These are phyloP conservation scores for Sardina pilchardus DNA, from an alignment of 2,113 vertebrate species.

Conservation along the genomic window DNA sequence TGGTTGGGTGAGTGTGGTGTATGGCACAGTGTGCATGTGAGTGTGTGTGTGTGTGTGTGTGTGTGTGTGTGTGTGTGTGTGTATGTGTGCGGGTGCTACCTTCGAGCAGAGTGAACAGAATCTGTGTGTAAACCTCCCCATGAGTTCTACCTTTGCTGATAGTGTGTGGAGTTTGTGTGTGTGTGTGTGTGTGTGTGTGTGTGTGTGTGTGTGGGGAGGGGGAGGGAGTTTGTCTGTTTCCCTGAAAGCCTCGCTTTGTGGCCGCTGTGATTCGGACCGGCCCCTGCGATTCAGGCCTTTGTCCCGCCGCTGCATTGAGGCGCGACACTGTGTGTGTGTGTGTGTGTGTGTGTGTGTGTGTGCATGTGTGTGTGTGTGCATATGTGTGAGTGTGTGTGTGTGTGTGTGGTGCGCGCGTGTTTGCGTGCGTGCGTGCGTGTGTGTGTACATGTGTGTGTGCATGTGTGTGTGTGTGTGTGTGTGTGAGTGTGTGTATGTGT, in stretches of 20 bases:
- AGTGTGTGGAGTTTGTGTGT: not conserved
- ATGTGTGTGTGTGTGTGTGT: not conserved
- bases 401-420: not conserved
- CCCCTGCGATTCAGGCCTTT: conserved; percentile 46
- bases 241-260: conserved; percentile 38
- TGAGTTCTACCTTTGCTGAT: not conserved
- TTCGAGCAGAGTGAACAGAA: too few species aligned
- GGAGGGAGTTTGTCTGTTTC: conserved; percentile 37
- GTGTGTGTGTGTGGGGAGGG: conserved; percentile 13
- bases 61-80: not conserved
- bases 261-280: conserved; percentile 35
- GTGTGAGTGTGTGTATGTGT: not conserved
- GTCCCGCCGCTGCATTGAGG: conserved; percentile 40
- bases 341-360: too few species aligned
- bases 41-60: too few species aligned
- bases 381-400: not conserved
- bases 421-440: not conserved
- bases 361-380: not conserved
- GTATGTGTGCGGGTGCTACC: not conserved
- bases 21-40: too few species aligned
- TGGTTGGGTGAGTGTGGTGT: too few species aligned
- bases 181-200: conserved; percentile 16
- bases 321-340: not conserved
- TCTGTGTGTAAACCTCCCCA: not conserved
- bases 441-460: not conserved